Evolutionary conservation across 2,797 vertebrate species (phyloP).

Genomic region (Nannoperca obscura): DNA sequence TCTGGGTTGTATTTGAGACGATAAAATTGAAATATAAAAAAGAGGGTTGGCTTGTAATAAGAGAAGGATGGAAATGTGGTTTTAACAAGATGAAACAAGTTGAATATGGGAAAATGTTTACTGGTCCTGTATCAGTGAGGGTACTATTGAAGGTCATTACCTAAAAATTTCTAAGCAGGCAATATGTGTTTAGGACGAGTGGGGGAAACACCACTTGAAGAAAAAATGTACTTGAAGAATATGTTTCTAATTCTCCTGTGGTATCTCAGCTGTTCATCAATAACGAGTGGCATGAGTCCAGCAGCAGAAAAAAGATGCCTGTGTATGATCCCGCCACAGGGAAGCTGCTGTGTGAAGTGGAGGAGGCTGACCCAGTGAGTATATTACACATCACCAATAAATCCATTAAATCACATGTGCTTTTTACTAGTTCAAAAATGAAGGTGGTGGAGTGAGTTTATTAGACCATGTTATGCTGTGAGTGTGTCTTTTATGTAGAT

Average conservation of each 20-base stretch:
- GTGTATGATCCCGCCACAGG: conserved; percentile 89
- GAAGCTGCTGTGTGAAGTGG: conserved; percentile 89
- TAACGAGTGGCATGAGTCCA: conserved; percentile 90
- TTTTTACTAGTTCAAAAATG: neutral
- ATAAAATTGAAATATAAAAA: neutral
- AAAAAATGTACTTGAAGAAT: neutral
- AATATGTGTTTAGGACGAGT: neutral
- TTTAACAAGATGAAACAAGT: conserved; percentile 20
- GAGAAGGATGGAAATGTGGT: conserved; percentile 1
- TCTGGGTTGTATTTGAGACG: neutral
- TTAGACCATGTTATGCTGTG: neutral
- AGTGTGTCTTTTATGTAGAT: neutral
- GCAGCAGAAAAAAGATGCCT: conserved; percentile 88
- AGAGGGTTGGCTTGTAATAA: conserved; percentile 8
- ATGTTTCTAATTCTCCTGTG: conserved; percentile 1
- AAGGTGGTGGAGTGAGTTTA: neutral
- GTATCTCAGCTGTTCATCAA: conserved; percentile 89
- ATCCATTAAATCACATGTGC: neutral
- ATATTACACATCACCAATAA: neutral
- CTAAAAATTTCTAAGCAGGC: conserved; percentile 24
- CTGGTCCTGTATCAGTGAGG: neutral
- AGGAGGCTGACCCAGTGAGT: conserved; percentile 89
- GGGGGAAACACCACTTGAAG: neutral
- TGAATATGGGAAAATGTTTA: conserved; percentile 21
- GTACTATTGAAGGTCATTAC: conserved; percentile 14